phyloP scores from a whole-genome alignment of 2,797 vertebrate species.

The Squalus acanthias region DNA sequence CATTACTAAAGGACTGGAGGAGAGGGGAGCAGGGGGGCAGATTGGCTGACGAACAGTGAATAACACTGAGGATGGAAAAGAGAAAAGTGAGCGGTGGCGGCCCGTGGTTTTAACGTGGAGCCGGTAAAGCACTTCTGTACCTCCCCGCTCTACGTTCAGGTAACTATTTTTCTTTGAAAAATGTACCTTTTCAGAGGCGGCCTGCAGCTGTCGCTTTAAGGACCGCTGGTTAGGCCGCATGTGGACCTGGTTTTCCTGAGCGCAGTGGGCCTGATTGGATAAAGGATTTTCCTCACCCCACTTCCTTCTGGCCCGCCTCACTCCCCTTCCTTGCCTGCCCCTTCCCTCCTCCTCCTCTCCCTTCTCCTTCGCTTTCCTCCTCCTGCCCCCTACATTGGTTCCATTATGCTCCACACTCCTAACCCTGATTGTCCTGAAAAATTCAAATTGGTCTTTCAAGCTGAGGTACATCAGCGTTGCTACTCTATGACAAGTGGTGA shows the following conservation, averaged over 20 bases:
- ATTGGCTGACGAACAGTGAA: not conserved
- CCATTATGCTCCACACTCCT: not conserved
- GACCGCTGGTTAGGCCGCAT: not conserved
- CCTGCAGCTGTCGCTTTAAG: not conserved
- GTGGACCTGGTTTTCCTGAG: not conserved
- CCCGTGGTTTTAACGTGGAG: not conserved
- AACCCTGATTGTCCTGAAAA: not conserved
- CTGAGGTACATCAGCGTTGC: not conserved
- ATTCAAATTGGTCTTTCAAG: not conserved
- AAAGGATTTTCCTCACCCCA: not conserved
- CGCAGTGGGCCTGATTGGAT: not conserved
- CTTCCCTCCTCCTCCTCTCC: not conserved
- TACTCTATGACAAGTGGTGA: not conserved
- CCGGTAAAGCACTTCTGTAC: not conserved
- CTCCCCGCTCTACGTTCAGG: not conserved
- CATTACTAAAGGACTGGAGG: not conserved
- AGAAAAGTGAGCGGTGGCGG: too few species aligned
- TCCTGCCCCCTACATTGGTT: not conserved
- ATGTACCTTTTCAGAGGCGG: not conserved
- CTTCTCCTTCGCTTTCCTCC: not conserved
- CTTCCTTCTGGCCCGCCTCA: not conserved
- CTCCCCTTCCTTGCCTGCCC: not conserved
- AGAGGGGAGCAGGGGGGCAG: too few species aligned
- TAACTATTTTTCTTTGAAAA: not conserved
- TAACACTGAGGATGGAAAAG: not conserved